Evolutionary conservation across 2,888 invertebrate species (phyloP), one percentile per base, ranked within the genome.

Genomic region (Nephrotoma guestfalica): DNA sequence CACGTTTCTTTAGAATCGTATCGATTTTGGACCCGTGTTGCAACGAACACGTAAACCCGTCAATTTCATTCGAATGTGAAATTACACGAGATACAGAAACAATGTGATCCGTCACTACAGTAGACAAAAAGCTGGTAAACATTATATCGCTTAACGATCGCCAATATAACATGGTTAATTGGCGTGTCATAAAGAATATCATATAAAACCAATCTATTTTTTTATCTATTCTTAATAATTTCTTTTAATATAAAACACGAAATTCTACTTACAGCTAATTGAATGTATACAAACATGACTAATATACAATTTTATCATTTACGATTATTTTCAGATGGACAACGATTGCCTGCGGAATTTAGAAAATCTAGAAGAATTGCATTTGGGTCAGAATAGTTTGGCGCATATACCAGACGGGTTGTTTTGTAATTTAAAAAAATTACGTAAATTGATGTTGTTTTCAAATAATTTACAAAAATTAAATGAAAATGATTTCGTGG

Each of bases 341-440:
- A 90, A 89, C 0, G 89, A 90, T 7, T 93, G 93, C 87, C 93
- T 94, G 89, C 88, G 89, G 0, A 90, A 91, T 84, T 89, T 93
- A 5, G 89, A 89, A 4, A 91, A 92, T 85, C 89, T 94, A 13
- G 89, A 90, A 41, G 92, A 93, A 87, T 89, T 94, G 2, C 92
- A 93, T 88, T 89, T 94, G 86, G 93, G 93, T 18, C 92, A 93
- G 88, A 94, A 94, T 88, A 89, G 92, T 11, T 89, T 94, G 84
- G 91, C 90, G 71, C 88, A 89, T 6, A 91, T 94, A 15, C 91
- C 92, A 4, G 90, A 91, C n/a, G 90, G 91, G 45, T 89, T 92
- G 9, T 94, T 94, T 88, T 87, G 89, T 9, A 90, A 91, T 43
- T 89, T 92, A n/a, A 89, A 89, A 13, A 90, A 91, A 0, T 90